Evolutionary conservation across 2,113 vertebrate species (phyloP).

Genomic region (Anthoscopus minutus): DNA sequence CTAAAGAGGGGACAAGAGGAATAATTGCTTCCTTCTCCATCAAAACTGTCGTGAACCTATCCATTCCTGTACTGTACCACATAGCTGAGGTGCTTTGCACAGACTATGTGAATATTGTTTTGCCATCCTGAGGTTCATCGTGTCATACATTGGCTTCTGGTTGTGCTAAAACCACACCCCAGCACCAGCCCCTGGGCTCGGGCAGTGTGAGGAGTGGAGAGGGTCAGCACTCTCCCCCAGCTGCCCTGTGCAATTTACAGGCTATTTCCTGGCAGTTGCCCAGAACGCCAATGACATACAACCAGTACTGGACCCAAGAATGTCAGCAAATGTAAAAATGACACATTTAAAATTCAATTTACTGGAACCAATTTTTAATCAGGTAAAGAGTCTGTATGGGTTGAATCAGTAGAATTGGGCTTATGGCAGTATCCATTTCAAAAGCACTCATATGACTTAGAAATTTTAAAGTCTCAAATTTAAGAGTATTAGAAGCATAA

Average conservation of each 20-base stretch:
- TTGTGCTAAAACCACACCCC: neutral
- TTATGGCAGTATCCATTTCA: neutral
- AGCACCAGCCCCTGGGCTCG: neutral
- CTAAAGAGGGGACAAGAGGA: neutral
- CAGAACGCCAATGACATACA: neutral
- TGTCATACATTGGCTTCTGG: neutral
- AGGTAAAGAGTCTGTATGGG: constrained; percentile 12
- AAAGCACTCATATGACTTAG: constrained; percentile 1
- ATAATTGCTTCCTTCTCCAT: neutral
- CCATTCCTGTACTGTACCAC: neutral
- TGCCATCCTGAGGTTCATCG: neutral
- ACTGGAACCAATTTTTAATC: constrained; percentile 47
- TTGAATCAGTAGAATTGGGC: constrained; percentile 12
- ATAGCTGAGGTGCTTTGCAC: neutral
- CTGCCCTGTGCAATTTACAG: neutral
- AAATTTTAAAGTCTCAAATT: neutral
- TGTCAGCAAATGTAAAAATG: constrained; percentile 31
- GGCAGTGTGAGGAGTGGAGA: neutral
- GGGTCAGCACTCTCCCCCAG: neutral
- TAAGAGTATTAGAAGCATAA: constrained; percentile 29
- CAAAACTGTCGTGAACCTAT: neutral
- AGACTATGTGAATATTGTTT: neutral
- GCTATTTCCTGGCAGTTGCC: neutral
- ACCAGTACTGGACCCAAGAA: neutral
- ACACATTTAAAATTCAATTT: constrained; percentile 49